These are phyloP conservation scores for Melanotaenia parkinsoni DNA, from an alignment of 2,797 vertebrate genomes.

Conservation along the genomic window DNA sequence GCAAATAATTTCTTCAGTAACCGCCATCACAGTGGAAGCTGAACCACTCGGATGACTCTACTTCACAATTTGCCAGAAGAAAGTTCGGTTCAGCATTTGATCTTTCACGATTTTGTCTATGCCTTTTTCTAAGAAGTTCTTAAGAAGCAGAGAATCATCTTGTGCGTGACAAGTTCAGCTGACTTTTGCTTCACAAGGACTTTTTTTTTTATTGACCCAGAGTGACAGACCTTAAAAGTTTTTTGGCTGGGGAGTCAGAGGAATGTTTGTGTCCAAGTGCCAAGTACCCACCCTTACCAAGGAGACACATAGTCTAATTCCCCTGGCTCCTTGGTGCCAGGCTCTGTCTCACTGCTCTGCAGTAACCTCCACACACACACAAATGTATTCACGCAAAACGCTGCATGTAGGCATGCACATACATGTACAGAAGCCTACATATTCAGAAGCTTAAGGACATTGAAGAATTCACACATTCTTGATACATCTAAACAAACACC, in stretches of 20 bases:
- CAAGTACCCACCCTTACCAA: conserved; percentile 74
- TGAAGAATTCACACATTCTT: conserved; percentile 38
- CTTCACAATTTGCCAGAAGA: not conserved
- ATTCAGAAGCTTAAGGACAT: conserved; percentile 23
- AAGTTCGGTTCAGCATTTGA: not conserved
- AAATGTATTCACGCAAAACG: conserved; percentile 30
- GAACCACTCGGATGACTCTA: not conserved
- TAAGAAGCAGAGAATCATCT: not conserved
- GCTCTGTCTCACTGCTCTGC: conserved; percentile 45
- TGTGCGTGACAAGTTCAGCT: conserved; percentile 48
- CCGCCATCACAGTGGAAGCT: not conserved
- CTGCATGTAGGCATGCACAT: conserved; percentile 52
- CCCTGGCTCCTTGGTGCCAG: conserved; percentile 69
- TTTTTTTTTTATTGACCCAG: conserved; percentile 60
- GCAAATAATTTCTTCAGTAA: not conserved
- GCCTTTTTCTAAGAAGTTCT: not conserved
- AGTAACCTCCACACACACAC: conserved; percentile 8
- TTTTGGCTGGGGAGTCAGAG: conserved; percentile 60
- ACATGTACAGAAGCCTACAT: conserved; percentile 48
- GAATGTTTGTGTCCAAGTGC: conserved; percentile 72
- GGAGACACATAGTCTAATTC: conserved; percentile 66
- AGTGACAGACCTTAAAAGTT: conserved; percentile 63
- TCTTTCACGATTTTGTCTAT: not conserved
- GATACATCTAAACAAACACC: conserved; percentile 39
- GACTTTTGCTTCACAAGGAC: conserved; percentile 19